Base-by-base conservation (phyloP, 2,888 invertebrate species). In the Pimpla rufipes region DNA sequence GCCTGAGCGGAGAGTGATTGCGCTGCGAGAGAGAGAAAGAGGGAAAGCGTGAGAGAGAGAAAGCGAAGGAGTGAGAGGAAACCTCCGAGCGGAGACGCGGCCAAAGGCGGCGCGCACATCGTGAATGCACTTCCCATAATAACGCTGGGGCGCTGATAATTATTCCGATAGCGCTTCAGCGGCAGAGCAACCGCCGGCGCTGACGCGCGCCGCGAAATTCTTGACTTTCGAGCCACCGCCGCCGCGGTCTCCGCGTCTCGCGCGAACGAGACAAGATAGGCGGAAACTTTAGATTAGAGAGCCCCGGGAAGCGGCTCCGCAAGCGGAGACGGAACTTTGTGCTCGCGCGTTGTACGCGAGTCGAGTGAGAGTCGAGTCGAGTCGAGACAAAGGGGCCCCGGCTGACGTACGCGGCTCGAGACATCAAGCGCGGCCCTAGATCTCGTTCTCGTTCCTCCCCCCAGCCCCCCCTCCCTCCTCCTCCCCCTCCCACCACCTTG, bases 91-190 rank as follows among this genome's bases (percentile, higher is more conserved):
- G n/a, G 83, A 68, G 83, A 79, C 75, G 70, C 55, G 42, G 73
- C 45, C 47, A 70, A 74, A 73, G 59, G 67, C 70, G n/a, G n/a
- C n/a, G n/a, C n/a, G n/a, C n/a, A 16, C 37, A 67, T 29, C 52
- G 42, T 18, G 70, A 35, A 23, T 29, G 47, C n/a, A 40, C 21
- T 29, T 37, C 16, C 35, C 47, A 64, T 18, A 64, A 47, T 66
- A 73, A 62, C 52, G n/a, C n/a, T n/a, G 45, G 42, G 55, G 18
- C 77, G 68, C 77, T 80, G 55, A 80, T 77, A 70, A 83, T 83
- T 83, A 83, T 83, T 83, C 73, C 62, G 76, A 83, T 79, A 79
- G 79, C 71, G 50, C 67, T 79, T 75, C 74, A 79, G 70, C 79
- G 45, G 37, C 64, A 45, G 64, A 47, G 18, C 13, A 3, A n/a